Evolutionary conservation across 2,113 vertebrate species (phyloP), one percentile per base, ranked within the genome.

Genomic region (Reinhardtius hippoglossoides): DNA sequence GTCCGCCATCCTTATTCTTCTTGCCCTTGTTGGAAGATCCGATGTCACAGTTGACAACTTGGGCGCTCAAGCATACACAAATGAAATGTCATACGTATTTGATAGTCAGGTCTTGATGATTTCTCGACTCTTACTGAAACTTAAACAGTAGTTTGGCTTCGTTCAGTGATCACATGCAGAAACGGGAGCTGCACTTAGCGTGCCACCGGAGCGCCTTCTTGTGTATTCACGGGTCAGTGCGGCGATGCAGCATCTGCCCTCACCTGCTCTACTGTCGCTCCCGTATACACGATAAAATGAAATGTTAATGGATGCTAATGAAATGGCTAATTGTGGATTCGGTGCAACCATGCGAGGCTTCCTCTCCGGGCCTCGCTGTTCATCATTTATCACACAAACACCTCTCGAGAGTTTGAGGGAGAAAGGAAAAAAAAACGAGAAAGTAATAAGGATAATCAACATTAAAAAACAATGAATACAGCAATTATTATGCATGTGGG

Each of bases 261-360:
- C 78, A 76, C 78, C 74, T 85, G 81, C 74, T 80, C 77, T 63
- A 56, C 83, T 69, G 78, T 80, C 83, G 87, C 85, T 86, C 89
- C 81, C 87, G 52, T 82, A 87, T 84, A 92, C 86, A 89, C 88
- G 81, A 88, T 89, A 84, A 92, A 92, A 93, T 92, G 85, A 93
- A 94, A 94, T 93, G 91, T 90, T 93, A 94, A 94, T 93, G 83
- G 88, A 92, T 93, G 89, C 91, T 94, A 93, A 94, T 94, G 89
- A 92, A 92, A 91, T 90, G 85, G 89, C 89, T 94, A 95, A 94
- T 92, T 92, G 91, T 87, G 79, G 88, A 94, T 92, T 91, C 90
- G 74, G 88, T 74, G 88, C 91, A 91, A 61, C 83, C 89, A 84
- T 83, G 87, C 86, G 67, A 66, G 81, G 70, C 87, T 80, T 73